Evolutionary conservation across 2,113 vertebrate species (phyloP).

Genomic region (Crypturellus undulatus): DNA sequence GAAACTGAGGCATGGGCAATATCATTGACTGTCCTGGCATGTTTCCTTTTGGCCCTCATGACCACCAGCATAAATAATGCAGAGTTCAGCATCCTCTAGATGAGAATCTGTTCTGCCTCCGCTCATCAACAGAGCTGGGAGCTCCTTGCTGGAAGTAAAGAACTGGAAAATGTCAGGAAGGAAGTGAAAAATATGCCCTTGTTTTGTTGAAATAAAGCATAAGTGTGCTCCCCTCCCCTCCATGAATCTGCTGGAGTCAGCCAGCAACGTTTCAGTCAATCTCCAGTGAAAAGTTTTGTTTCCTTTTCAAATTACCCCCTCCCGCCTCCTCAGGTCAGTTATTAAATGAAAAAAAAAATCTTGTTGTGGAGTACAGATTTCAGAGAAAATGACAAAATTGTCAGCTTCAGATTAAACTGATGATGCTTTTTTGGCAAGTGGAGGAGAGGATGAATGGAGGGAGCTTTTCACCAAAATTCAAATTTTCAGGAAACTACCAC

Average conservation of each 20-base stretch:
- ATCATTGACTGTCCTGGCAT: not conserved
- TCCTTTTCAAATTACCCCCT: constrained; percentile 30
- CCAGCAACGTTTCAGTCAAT: not conserved
- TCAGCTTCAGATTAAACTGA: not conserved
- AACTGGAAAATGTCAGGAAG: not conserved
- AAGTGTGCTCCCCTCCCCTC: accelerated
- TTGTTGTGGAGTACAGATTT: constrained; percentile 21
- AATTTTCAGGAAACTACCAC: not conserved
- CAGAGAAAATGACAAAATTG: constrained; percentile 25
- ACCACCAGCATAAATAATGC: not conserved
- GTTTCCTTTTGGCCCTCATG: not conserved
- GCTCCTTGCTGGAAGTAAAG: not conserved
- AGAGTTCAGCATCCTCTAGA: not conserved
- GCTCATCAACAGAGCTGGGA: not conserved
- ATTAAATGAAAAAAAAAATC: not conserved
- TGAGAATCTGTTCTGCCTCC: not conserved
- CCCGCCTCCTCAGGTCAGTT: constrained; percentile 31
- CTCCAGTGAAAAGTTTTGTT: constrained; percentile 32
- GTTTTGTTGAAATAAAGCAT: not conserved
- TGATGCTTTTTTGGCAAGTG: not conserved
- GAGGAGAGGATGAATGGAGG: not conserved
- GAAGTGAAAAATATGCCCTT: not conserved
- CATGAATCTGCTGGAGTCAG: not conserved
- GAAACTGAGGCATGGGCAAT: constrained; percentile 56
- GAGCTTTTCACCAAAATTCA: not conserved